These are phyloP conservation scores for Drosophila histrio DNA, from an alignment of 2,888 invertebrate genomes.

Conservation along the genomic window DNA sequence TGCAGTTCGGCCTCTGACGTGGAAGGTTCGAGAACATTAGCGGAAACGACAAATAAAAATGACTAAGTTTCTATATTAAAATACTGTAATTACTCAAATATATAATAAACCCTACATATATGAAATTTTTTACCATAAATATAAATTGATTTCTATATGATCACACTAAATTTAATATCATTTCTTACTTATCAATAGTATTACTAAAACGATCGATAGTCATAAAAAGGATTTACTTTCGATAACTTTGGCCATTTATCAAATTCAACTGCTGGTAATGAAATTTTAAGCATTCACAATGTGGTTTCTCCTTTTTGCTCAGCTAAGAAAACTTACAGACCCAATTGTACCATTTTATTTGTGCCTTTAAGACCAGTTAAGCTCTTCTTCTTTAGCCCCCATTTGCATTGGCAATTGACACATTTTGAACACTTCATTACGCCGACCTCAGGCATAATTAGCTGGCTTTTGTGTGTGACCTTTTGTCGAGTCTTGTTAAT, in stretches of 20 bases:
- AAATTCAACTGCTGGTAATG: not conserved
- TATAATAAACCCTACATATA: no score
- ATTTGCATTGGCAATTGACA: conserved; percentile 30
- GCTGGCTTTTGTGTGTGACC: conserved; percentile 19
- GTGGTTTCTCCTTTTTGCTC: not conserved
- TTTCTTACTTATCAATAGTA: not conserved
- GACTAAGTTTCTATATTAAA: no score
- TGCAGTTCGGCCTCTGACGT: no score
- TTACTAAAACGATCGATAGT: not conserved
- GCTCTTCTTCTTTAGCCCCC: not conserved
- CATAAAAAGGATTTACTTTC: not conserved
- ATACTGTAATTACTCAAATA: no score
- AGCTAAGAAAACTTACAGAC: not conserved
- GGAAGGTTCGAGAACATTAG: no score
- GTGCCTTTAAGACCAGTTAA: not conserved
- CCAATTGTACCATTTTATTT: not conserved
- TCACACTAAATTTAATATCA: no score
- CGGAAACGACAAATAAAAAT: no score
- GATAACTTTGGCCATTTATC: not conserved
- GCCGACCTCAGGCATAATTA: conserved; percentile 37
- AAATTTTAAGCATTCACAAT: no score
- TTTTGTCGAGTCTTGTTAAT: conserved; percentile 32
- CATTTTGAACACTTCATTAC: conserved; percentile 31
- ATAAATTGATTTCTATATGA: no score
- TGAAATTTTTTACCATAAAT: no score